Evolutionary conservation across 1,140 invertebrate species (phyloP).

Genomic region (Zaprionus ornatus): DNA sequence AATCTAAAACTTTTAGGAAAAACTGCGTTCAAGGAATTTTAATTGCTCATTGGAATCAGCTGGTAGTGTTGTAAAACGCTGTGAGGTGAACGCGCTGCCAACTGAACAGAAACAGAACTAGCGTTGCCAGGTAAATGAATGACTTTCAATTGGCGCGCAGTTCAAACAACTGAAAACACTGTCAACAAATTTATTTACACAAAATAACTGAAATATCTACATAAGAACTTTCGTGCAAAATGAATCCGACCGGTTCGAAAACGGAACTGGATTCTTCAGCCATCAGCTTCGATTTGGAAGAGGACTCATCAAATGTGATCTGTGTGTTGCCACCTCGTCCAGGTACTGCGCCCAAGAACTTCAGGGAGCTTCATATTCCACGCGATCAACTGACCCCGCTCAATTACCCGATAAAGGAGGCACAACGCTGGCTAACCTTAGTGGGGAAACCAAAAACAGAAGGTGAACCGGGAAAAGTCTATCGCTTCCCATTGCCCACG

Average conservation of each 20-base stretch:
- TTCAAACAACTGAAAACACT: constrained; percentile 16
- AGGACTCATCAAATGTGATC: constrained; percentile 10
- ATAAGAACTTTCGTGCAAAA: background rate
- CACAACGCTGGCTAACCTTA: constrained; percentile 74
- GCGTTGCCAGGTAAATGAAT: background rate
- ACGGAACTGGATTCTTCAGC: background rate
- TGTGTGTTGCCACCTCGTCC: constrained; percentile 71
- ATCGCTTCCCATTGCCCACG: constrained; percentile 73
- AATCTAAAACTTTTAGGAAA: background rate
- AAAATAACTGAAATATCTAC: constrained; percentile 21
- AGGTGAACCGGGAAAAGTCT: constrained; percentile 42
- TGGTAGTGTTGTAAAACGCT: constrained; percentile 19
- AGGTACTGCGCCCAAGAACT: constrained; percentile 60
- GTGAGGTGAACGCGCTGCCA: constrained; percentile 1
- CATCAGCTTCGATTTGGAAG: background rate
- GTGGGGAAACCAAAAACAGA: constrained; percentile 51
- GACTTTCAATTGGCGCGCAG: constrained; percentile 6
- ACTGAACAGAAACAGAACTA: background rate
- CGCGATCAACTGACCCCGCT: constrained; percentile 56
- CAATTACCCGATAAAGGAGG: constrained; percentile 66
- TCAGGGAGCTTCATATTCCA: constrained; percentile 62
- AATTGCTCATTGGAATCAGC: background rate
- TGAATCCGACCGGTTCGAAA: background rate
- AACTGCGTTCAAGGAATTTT: background rate
- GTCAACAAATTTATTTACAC: constrained; percentile 26